Evolutionary conservation across 2,888 invertebrate genomes (phyloP).

Genomic region (Pteria penguin): DNA sequence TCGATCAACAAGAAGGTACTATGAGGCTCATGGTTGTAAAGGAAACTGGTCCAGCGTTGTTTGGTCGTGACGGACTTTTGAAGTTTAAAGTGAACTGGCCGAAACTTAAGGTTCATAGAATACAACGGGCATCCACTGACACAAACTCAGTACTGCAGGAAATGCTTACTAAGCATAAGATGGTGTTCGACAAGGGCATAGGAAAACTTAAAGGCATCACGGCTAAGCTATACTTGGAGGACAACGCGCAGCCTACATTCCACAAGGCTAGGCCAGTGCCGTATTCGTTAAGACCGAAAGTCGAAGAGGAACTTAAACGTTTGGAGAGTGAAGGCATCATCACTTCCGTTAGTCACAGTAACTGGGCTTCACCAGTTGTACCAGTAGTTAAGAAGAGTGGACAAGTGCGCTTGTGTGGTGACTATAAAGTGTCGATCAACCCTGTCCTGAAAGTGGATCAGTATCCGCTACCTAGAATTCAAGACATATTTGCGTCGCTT

Average conservation of each 20-base stretch:
- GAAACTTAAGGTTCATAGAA: background rate
- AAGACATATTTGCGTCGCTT: too few species aligned
- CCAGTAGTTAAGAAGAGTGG: too few species aligned
- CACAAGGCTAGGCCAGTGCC: conserved; percentile 22
- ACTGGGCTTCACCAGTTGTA: too few species aligned
- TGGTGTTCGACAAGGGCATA: background rate
- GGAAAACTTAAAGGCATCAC: conserved; percentile 24
- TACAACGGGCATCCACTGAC: too few species aligned
- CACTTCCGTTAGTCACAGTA: too few species aligned
- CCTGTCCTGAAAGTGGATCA: too few species aligned
- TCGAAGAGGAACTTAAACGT: conserved; percentile 53
- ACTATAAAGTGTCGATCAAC: too few species aligned
- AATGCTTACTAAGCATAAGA: conserved; percentile 2
- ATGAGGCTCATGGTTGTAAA: conserved; percentile 7
- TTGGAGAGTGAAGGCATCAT: too few species aligned
- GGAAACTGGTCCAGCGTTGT: conserved; percentile 14
- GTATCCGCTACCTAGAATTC: too few species aligned
- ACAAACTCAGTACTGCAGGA: background rate
- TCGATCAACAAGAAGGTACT: background rate
- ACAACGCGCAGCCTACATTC: conserved; percentile 16
- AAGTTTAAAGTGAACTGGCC: conserved; percentile 19
- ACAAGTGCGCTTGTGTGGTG: too few species aligned
- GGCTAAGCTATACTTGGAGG: background rate
- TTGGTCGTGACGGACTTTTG: conserved; percentile 13
- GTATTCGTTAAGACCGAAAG: conserved; percentile 48